phyloP scores from a whole-genome alignment of 2,797 vertebrate genomes.

The Eospalax fontanierii region DNA sequence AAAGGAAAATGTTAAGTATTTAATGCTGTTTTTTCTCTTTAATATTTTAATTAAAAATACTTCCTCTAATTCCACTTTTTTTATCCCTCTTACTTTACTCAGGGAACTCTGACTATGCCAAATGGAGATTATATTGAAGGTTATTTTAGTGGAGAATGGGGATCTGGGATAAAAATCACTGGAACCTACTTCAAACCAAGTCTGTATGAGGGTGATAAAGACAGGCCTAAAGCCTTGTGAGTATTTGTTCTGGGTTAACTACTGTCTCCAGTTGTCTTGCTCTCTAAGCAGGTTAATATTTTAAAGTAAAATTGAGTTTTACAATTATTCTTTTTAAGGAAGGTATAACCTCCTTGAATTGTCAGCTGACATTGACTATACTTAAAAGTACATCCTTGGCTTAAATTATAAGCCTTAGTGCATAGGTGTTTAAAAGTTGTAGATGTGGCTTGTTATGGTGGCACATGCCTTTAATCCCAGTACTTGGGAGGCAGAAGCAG shows the following conservation, averaged over 20 bases:
- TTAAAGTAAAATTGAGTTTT: slow-evolving; percentile 49
- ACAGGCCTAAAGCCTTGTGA: slow-evolving; percentile 92
- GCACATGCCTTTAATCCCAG: no score
- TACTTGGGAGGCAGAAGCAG: no score
- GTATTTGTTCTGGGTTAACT: slow-evolving; percentile 52
- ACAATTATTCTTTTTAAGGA: slow-evolving; percentile 46
- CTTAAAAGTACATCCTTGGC: background rate
- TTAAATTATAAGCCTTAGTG: background rate
- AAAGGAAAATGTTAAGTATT: slow-evolving; percentile 24
- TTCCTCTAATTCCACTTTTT: slow-evolving; percentile 64
- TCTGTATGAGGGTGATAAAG: slow-evolving; percentile 95
- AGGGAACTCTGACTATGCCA: slow-evolving; percentile 96
- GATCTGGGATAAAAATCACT: slow-evolving; percentile 96
- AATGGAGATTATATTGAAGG: slow-evolving; percentile 98
- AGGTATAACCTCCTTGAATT: slow-evolving; percentile 9
- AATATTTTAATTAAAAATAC: slow-evolving; percentile 52
- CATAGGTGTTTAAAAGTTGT: slow-evolving; percentile 47
- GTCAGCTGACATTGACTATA: background rate
- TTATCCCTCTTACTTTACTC: slow-evolving; percentile 65
- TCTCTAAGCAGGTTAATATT: slow-evolving; percentile 58
- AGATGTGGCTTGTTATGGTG: background rate
- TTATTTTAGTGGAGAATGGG: slow-evolving; percentile 97
- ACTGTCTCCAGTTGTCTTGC: slow-evolving; percentile 38
- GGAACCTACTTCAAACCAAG: slow-evolving; percentile 97
- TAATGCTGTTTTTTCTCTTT: background rate